phyloP scores from a whole-genome alignment of 2,797 vertebrate genomes.

The Xyrichtys novacula region DNA sequence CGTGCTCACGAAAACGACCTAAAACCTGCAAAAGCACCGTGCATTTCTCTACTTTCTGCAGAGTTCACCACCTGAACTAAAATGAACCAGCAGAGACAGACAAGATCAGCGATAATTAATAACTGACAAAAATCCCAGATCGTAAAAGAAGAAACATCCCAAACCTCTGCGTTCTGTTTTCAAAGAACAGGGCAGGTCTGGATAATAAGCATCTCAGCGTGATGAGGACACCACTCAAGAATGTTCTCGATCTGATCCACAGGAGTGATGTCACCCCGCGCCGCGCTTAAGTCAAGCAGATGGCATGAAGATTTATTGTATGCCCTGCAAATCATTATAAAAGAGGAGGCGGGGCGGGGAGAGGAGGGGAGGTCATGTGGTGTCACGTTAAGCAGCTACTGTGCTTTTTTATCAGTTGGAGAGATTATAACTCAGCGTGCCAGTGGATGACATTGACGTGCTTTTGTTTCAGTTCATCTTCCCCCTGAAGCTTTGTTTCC shows the following conservation, averaged over 20 bases:
- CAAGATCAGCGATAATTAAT: conserved; percentile 38
- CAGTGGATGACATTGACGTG: conserved; percentile 16
- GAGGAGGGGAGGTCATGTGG: conserved; percentile 13
- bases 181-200: conserved; percentile 64
- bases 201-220: conserved; percentile 73
- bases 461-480: conserved; percentile 18
- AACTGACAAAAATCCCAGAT: conserved; percentile 49
- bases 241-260: conserved; percentile 76
- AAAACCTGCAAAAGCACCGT: conserved; percentile 22
- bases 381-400: conserved; percentile 60
- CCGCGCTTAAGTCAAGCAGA: conserved; percentile 68
- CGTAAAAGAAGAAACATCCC: conserved; percentile 32
- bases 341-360: not conserved
- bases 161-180: conserved; percentile 32
- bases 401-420: conserved; percentile 9
- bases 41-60: not conserved
- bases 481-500: conserved; percentile 10
- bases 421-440: conserved; percentile 12
- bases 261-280: conserved; percentile 72
- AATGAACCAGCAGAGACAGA: conserved; percentile 40
- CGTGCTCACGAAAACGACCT: conserved; percentile 44
- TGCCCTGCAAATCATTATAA: conserved; percentile 47
- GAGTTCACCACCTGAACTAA: conserved; percentile 46
- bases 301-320: conserved; percentile 58
- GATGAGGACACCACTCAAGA: conserved; percentile 71